These are phyloP conservation scores for Ceyx margarethae DNA, from an alignment of 2,113 vertebrate genomes.

Conservation along the genomic window DNA sequence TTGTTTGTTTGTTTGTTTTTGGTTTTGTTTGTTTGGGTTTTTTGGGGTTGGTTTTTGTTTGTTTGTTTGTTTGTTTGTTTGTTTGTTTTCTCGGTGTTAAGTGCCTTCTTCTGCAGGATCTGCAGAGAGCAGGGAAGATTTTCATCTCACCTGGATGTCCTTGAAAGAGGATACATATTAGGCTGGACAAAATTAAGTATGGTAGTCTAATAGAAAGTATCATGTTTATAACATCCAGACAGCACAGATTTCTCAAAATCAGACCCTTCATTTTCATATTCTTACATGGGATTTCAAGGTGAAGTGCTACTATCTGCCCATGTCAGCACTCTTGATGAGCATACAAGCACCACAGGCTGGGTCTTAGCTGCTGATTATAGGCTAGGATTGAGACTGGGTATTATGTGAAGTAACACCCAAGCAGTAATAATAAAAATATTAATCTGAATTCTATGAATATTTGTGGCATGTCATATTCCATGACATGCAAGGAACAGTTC, in stretches of 20 bases:
- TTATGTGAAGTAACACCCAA: background rate
- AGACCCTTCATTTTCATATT: background rate
- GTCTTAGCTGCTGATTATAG: background rate
- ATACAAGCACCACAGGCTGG: background rate
- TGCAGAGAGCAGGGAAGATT: background rate
- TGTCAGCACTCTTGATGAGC: background rate
- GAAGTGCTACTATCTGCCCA: background rate
- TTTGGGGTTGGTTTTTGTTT: too few relatives aligned
- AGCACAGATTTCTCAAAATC: background rate
- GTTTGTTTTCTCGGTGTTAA: background rate
- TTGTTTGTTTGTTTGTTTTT: too few relatives aligned
- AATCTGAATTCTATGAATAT: constrained; percentile 5
- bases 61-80: too few relatives aligned
- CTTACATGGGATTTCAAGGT: background rate
- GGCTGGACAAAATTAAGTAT: background rate
- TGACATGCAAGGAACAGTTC: background rate
- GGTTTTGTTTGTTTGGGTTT: background rate
- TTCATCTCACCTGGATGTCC: background rate
- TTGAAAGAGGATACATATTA: background rate
- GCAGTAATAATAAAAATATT: constrained; percentile 6
- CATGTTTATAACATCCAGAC: background rate
- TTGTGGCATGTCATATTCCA: background rate
- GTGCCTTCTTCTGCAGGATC: background rate
- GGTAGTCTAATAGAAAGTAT: background rate
- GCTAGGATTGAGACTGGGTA: background rate